These are phyloP conservation scores for Euphonia xanthogaster DNA, from an alignment of 2,797 vertebrate genomes.

Conservation along the genomic window DNA sequence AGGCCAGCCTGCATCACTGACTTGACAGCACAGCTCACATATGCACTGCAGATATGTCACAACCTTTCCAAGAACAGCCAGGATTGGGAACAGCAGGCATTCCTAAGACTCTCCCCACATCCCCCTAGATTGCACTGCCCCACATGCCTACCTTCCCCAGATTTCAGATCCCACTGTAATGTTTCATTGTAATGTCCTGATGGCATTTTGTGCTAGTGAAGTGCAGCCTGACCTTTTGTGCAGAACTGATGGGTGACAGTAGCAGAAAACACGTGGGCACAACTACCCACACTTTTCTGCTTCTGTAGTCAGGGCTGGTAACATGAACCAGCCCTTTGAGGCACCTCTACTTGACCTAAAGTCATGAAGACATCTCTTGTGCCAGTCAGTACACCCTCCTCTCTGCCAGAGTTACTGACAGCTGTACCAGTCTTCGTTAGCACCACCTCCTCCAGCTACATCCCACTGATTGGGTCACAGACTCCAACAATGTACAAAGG, in stretches of 20 bases:
- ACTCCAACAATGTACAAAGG: slow-evolving; percentile 66
- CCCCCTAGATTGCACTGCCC: not conserved
- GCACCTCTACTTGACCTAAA: not conserved
- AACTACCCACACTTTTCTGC: not conserved
- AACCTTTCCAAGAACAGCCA: not conserved
- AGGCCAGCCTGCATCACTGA: not conserved
- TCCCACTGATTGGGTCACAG: slow-evolving; percentile 56
- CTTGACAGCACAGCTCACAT: fast-evolving
- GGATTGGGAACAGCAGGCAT: not conserved
- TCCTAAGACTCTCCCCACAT: fast-evolving
- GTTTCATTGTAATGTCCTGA: not conserved
- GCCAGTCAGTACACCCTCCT: not conserved
- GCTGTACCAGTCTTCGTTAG: slow-evolving; percentile 53
- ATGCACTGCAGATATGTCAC: not conserved
- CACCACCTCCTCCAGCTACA: slow-evolving; percentile 58
- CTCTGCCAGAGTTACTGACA: slow-evolving; percentile 6
- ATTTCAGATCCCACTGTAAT: not conserved
- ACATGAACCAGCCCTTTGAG: not conserved
- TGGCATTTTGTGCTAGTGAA: not conserved
- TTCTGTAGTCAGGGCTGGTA: not conserved
- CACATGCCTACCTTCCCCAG: not conserved
- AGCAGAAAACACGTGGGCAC: not conserved
- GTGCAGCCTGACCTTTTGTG: not conserved
- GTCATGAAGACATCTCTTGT: not conserved
- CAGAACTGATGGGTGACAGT: not conserved